Evolutionary conservation across 2,888 invertebrate genomes (phyloP), one percentile per base, ranked within the genome.

Genomic region (Lycocerus yunnanus): DNA sequence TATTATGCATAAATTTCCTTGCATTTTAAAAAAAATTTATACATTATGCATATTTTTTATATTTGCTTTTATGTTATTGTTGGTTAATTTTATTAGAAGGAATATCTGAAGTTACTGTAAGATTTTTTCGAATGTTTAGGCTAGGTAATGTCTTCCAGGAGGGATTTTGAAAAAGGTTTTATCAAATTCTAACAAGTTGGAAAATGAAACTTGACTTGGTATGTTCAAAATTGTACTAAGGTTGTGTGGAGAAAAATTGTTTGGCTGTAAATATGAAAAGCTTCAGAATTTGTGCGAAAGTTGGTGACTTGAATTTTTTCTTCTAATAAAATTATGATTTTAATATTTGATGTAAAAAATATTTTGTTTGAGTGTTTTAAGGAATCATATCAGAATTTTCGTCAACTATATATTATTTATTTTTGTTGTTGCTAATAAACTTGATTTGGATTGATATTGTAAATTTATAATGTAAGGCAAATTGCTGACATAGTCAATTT

Each of bases 401-500:
- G n/a, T 43, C n/a, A 43, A n/a, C 13, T 43, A n/a, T n/a, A n/a
- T n/a, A 43, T 43, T 24, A 43, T 43, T 43, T 43, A 43, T 6
- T 43, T 43, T 43, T 43, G n/a, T n/a, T n/a, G 43, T 43, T 43
- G 43, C 43, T 43, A 43, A n/a, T n/a, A 8, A 43, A 43, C 5
- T 43, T 43, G 2, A n/a, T 43, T 43, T 43, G 43, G n/a, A n/a
- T 43, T 43, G 43, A 43, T 43, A 43, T 43, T 43, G n/a, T 43
- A 43, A 43, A 43, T 43, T 43, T 43, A 43, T n/a, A 43, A 43
- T 43, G 43, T 76, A 73, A 69, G 68, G 71, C 73, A 76, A 74
- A 75, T 75, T 77, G 75, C 70, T 73, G 72, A 66, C 60, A 63
- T 74, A 68, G 78, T 76, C 78, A 72, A 77, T 78, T 73, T 68